Conservation (phyloP, 2,113 vertebrate species). For the Ciconia boyciana region DNA sequence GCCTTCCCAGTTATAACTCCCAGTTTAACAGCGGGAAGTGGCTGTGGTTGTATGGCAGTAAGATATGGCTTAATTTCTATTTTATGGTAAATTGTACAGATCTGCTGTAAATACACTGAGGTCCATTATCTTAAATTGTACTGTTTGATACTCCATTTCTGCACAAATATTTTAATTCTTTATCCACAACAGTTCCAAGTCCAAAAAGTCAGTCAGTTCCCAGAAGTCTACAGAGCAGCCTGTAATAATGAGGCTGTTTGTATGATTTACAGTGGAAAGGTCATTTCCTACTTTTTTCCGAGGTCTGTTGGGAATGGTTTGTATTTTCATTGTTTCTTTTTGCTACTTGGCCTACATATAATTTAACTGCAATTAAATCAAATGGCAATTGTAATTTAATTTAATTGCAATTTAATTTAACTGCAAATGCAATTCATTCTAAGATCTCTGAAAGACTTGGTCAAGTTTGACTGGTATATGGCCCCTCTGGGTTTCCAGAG, state of each 20-base stretch:
- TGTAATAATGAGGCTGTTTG: not conserved
- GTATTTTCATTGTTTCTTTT: not conserved
- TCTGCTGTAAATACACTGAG: not conserved
- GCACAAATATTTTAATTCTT: not conserved
- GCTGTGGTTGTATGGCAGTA: not conserved
- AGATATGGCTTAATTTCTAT: not conserved
- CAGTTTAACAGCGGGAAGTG: not conserved
- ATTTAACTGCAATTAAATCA: conserved; percentile 6
- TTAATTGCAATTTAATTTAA: conserved; percentile 2
- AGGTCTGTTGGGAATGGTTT: not conserved
- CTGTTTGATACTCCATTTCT: not conserved
- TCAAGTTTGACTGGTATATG: not conserved
- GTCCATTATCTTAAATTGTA: not conserved
- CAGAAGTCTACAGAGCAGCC: not conserved
- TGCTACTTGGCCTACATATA: not conserved
- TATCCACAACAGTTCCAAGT: not conserved
- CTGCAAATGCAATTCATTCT: not conserved
- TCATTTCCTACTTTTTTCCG: not conserved
- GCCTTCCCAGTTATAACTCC: not conserved
- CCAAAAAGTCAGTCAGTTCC: not conserved
- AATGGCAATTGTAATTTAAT: not conserved
- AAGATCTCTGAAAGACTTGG: not conserved
- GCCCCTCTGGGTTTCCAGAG: not conserved
- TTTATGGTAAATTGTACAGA: not conserved
- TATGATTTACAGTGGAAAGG: not conserved